Base-by-base conservation (phyloP, 1,140 invertebrate species). In the Pentalonia nigronervosa region DNA sequence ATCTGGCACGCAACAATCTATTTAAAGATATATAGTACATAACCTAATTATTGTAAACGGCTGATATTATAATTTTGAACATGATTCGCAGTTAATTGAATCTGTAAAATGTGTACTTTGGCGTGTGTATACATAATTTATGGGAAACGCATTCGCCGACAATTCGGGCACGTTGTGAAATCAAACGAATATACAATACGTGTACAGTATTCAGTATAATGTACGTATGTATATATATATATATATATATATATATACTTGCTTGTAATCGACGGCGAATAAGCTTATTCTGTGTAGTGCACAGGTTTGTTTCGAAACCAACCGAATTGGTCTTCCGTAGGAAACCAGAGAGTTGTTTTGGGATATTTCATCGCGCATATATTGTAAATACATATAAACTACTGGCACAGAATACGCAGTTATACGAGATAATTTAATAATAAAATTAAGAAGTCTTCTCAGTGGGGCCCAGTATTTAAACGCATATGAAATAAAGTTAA, bases 31-130 rank as follows among this genome's bases (percentile, higher is more conserved):
- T 76, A 41, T 41, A 41, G 60, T n/a, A n/a, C 60, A 76, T 76
- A 76, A n/a, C 60, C 4, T 76, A 30, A 76, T 76, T 17, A n/a
- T n/a, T 76, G 60, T 76, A 76, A 76, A 76, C 30, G n/a, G 30
- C 4, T 17, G 30, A 76, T 76, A 23, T 76, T 76, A 34, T 76
- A n/a, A 76, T 76, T 76, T 76, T n/a, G 60, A 4, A 76, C 60
- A 76, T n/a, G 60, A 76, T 76, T 76, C 60, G 60, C 7, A 76
- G 60, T 76, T 76, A 76, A 76, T 76, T 76, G 60, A 76, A 76
- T 76, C 60, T 76, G n/a, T 34, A 76, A 76, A 76, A 76, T 34
- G 60, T 76, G 4, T 76, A 76, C 30, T n/a, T 67, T 67, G 60
- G 30, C 60, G 17, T 67, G 30, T 11, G 30, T 76, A n/a, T n/a